These are phyloP conservation scores for Jacana jacana DNA, from an alignment of 2,113 vertebrate genomes.

Conservation along the genomic window DNA sequence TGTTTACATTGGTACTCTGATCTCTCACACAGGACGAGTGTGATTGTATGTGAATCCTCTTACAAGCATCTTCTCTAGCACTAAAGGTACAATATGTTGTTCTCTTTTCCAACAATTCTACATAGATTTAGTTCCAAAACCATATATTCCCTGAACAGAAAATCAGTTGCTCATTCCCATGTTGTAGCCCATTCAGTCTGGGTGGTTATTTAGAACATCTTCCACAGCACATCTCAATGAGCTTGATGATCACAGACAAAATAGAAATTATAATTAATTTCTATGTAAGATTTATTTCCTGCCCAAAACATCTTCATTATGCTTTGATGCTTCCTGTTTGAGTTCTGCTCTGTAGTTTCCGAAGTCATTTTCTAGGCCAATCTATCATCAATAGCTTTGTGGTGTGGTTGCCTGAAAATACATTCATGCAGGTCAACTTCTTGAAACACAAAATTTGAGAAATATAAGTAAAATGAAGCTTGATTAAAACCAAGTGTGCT, in stretches of 20 bases:
- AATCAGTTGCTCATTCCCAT: neutral
- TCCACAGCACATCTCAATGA: neutral
- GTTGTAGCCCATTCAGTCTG: neutral
- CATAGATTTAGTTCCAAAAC: neutral
- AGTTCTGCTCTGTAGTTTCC: neutral
- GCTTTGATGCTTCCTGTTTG: neutral
- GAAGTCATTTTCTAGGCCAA: neutral
- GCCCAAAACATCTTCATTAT: neutral
- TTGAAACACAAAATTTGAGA: neutral
- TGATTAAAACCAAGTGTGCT: neutral
- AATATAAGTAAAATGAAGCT: neutral
- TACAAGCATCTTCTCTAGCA: neutral
- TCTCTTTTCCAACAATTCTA: neutral
- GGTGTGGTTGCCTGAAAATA: neutral
- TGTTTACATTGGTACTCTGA: neutral
- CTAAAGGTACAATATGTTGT: neutral
- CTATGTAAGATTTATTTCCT: neutral
- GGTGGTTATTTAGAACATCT: neutral
- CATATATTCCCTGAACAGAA: neutral
- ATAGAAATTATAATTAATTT: neutral
- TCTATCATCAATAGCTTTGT: neutral
- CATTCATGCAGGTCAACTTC: neutral
- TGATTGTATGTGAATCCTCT: neutral
- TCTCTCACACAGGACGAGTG: neutral
- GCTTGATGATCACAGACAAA: neutral